phyloP scores from a whole-genome alignment of 2,888 invertebrate species.

The Zaprionus lineosus region DNA sequence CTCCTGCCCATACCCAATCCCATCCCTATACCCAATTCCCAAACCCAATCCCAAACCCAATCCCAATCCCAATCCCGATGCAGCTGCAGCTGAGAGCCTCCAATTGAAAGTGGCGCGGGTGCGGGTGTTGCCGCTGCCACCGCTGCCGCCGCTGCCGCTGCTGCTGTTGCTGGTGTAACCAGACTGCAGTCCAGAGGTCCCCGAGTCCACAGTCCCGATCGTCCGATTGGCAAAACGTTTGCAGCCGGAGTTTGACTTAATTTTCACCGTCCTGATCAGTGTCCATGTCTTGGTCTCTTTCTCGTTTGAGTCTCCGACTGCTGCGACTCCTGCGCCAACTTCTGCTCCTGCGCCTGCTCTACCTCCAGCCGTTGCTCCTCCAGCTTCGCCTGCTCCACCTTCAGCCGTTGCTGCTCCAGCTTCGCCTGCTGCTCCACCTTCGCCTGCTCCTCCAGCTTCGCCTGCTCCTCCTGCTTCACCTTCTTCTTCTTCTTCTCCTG shows the following conservation, averaged over 20 bases:
- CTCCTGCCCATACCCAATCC: slow-evolving; percentile 38
- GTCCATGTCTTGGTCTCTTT: slow-evolving; percentile 14
- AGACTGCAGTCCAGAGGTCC: too few species aligned
- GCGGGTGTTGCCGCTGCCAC: slow-evolving; percentile 19
- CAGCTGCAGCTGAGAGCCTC: slow-evolving; percentile 45
- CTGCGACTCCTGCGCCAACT: slow-evolving; percentile 17
- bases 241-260: slow-evolving; percentile 80
- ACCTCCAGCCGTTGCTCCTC: slow-evolving; percentile 19
- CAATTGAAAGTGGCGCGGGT: slow-evolving; percentile 64
- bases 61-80: slow-evolving; percentile 45
- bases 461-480: too few species aligned
- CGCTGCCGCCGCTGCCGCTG: slow-evolving; percentile 21
- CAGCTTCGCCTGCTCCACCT: slow-evolving; percentile 58
- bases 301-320: too few species aligned
- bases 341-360: slow-evolving; percentile 5
- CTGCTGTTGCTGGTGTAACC: slow-evolving; percentile 32
- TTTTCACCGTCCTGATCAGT: slow-evolving; percentile 69
- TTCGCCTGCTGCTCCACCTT: too few species aligned
- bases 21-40: slow-evolving; percentile 11
- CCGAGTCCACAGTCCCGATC: slow-evolving; percentile 51
- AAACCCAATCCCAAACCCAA: slow-evolving; percentile 34
- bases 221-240: slow-evolving; percentile 69
- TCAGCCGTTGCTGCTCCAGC: too few species aligned
- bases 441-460: slow-evolving; percentile 12
- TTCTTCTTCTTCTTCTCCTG: slow-evolving; percentile 78